Conservation (phyloP, 2,797 vertebrate genomes). For the Lateolabrax maculatus region DNA sequence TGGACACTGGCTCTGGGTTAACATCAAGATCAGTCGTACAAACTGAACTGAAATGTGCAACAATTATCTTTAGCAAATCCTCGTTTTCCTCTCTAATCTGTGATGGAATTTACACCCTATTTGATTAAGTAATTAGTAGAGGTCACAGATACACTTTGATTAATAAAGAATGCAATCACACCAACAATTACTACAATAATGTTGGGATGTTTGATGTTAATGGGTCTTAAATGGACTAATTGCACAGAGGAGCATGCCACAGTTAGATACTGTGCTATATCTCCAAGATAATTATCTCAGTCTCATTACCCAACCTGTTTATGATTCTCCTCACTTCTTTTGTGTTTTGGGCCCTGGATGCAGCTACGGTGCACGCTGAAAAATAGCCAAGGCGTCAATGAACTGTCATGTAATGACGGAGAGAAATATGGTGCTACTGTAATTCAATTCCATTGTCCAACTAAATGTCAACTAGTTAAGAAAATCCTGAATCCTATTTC, state of each 20-base stretch:
- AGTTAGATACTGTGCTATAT: constrained; percentile 57
- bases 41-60: constrained; percentile 11
- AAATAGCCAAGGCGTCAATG: constrained; percentile 25
- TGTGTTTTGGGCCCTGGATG: constrained; percentile 51
- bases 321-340: constrained; percentile 60
- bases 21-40: constrained; percentile 2
- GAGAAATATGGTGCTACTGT: background rate
- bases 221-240: constrained; percentile 72
- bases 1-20: constrained; percentile 17
- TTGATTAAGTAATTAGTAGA: constrained; percentile 59
- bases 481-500: constrained; percentile 61
- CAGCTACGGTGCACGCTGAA: constrained; percentile 1
- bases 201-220: constrained; percentile 63
- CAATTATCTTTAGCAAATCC: constrained; percentile 20
- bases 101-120: constrained; percentile 24
- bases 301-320: constrained; percentile 72
- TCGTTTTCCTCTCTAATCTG: constrained; percentile 9
- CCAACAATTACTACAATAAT: constrained; percentile 56
- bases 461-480: constrained; percentile 43
- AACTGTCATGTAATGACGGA: constrained; percentile 11
- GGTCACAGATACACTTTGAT: constrained; percentile 59
- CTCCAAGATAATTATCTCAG: constrained; percentile 70
- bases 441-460: constrained; percentile 20
- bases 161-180: constrained; percentile 69
- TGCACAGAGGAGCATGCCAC: constrained; percentile 54